Evolutionary conservation across 2,113 vertebrate genomes (phyloP).

Genomic region (Reinhardtius hippoglossoides): DNA sequence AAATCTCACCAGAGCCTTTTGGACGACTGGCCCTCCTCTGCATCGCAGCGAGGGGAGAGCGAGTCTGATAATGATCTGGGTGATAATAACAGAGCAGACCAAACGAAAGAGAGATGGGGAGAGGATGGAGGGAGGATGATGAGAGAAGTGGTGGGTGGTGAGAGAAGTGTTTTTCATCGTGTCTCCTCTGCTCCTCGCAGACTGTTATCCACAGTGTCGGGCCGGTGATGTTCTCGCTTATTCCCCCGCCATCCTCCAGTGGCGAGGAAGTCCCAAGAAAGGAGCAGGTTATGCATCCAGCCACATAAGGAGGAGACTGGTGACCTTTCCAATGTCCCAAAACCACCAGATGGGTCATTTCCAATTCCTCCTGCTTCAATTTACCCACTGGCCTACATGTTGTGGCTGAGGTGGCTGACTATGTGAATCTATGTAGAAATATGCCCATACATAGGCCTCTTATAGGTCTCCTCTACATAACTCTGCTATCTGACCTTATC

Average conservation of each 20-base stretch:
- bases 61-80: constrained; percentile 73
- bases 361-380: background rate
- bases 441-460: constrained; percentile 23
- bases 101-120: constrained; percentile 54
- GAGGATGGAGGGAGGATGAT: constrained; percentile 53
- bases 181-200: constrained; percentile 25
- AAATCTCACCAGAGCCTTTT: constrained; percentile 71
- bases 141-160: constrained; percentile 61
- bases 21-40: constrained; percentile 68
- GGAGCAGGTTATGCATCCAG: constrained; percentile 7
- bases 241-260: background rate
- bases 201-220: constrained; percentile 42
- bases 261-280: background rate
- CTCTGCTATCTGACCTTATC: constrained; percentile 47
- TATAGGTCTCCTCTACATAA: constrained; percentile 19
- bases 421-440: constrained; percentile 4
- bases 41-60: constrained; percentile 53
- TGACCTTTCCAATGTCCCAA: constrained; percentile 1
- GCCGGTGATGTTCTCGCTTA: constrained; percentile 2
- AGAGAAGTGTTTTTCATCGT: constrained; percentile 51
- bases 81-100: constrained; percentile 73
- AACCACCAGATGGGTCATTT: background rate
- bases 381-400: background rate
- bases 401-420: background rate
- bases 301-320: background rate